Conservation (phyloP, 2,113 vertebrate species). For the Atractosteus spatula region DNA sequence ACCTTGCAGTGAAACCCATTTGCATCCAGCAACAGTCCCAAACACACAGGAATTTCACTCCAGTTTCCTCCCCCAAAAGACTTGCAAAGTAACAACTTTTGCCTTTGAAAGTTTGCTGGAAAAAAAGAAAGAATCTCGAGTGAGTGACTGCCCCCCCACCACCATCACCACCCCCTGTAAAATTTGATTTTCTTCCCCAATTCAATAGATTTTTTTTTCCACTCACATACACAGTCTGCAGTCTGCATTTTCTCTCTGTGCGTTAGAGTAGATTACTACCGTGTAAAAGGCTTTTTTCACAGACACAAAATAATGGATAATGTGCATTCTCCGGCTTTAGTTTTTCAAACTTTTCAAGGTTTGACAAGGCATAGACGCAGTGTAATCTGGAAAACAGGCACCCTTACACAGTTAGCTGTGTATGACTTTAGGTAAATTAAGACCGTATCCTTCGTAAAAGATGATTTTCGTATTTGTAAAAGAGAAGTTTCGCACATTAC, state of each 20-base stretch:
- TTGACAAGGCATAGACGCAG: background rate
- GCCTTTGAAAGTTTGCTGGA: conserved; percentile 10
- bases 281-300: conserved; percentile 42
- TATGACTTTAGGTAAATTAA: background rate
- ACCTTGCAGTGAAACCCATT: conserved; percentile 26
- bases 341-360: conserved; percentile 35
- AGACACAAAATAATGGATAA: conserved; percentile 53
- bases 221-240: conserved; percentile 16
- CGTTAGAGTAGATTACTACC: conserved; percentile 15
- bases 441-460: too few relatives aligned
- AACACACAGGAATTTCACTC: conserved; percentile 16
- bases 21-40: conserved; percentile 31
- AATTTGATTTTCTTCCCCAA: conserved; percentile 24
- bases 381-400: too few relatives aligned
- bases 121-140: conserved; percentile 11
- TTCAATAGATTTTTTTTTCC: conserved; percentile 17
- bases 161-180: conserved; percentile 12
- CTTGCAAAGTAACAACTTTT: conserved; percentile 22
- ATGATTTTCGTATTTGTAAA: too few relatives aligned
- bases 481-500: too few relatives aligned
- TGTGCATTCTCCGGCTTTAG: conserved; percentile 42
- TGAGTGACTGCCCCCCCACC: background rate
- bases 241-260: conserved; percentile 25
- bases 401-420: background rate
- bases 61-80: conserved; percentile 22